Conservation (phyloP, 2,797 vertebrate species). For the Notolepis coatsorum region DNA sequence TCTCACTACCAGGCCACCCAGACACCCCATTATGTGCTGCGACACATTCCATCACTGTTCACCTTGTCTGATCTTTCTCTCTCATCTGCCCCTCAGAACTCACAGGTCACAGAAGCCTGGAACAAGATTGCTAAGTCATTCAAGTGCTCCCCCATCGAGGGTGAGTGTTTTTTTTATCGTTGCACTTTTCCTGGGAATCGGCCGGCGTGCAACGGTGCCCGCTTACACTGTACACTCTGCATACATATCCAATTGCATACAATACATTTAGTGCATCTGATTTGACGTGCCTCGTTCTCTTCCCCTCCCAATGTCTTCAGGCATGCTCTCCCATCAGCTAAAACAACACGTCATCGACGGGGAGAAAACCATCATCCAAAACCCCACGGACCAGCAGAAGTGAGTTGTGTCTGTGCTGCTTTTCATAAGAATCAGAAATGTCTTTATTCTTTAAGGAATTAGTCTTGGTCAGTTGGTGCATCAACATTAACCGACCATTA, state of each 20-base stretch:
- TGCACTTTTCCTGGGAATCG: not conserved
- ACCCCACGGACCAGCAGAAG: conserved; percentile 97
- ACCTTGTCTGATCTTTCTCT: not conserved
- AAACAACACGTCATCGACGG: conserved; percentile 98
- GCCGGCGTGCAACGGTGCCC: not conserved
- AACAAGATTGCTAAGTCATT: conserved; percentile 98
- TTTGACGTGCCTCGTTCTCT: conserved; percentile 17
- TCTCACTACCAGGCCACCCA: no score
- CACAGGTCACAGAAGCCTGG: conserved; percentile 97
- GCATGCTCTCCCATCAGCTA: conserved; percentile 97
- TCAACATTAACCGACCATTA: no score
- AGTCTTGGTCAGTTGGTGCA: no score
- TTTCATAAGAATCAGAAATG: no score
- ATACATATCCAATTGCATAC: not conserved
- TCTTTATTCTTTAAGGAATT: no score
- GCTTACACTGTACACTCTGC: not conserved
- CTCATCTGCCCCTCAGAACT: conserved; percentile 84
- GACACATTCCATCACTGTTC: no score
- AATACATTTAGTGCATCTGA: not conserved
- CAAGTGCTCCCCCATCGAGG: conserved; percentile 96
- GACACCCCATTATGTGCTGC: no score
- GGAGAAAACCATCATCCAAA: conserved; percentile 98
- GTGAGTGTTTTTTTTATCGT: conserved; percentile 70
- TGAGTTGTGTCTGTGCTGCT: conserved; percentile 73
- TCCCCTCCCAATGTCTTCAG: conserved; percentile 67